Base-by-base conservation (phyloP, 2,888 invertebrate species). In the Phalangium opilio region DNA sequence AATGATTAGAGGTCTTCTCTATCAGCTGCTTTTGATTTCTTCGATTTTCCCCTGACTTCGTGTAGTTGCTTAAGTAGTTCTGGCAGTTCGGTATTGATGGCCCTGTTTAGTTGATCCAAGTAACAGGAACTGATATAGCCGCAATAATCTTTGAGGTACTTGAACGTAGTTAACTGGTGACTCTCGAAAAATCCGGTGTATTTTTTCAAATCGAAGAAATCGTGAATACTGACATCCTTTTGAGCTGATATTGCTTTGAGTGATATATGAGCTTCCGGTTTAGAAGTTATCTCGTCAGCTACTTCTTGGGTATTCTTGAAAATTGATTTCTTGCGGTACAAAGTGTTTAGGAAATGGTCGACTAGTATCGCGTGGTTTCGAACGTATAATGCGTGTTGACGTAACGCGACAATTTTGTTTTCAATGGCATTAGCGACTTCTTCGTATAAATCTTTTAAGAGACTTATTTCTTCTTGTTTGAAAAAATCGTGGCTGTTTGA, bases 291-390 rank as follows among this genome's bases (percentile, higher is more conserved):
- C n/a, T 58, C 51, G 10, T 40, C 38, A 34, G 49, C 51, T 11
- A 59, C 15, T n/a, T 54, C 51, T 12, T 56, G 52, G 32, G 48
- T 51, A 43, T 50, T 52, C 11, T 49, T 45, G 20, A 60, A 58
- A 21, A 58, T 45, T 4, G 55, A 55, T 15, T 53, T 47, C 14
- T 56, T 52, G 11, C 51, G 49, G 2, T 47, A 34, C 34, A 56
- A 58, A 1, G 53, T 54, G 7, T 45, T 33, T 8, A 61, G 42
- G 51, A 59, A 63, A 20, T 49, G 55, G 42, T 63, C 61, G 4
- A 63, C 59, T 8, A 61, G 38, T 2, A 61, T 51, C 3, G 62
- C 60, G 47, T 64, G 64, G 18, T 61, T 56, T 8, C 61, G 52
- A 3, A 63, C 62, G 11, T 52, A 50, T 20, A 57, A 55, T 8